A percentile compares a stretch with the other conserved stretches of the same genome.
Evolutionary conservation across 2,113 vertebrate species (phyloP).

Genomic region (Phaethornis superciliosus): DNA sequence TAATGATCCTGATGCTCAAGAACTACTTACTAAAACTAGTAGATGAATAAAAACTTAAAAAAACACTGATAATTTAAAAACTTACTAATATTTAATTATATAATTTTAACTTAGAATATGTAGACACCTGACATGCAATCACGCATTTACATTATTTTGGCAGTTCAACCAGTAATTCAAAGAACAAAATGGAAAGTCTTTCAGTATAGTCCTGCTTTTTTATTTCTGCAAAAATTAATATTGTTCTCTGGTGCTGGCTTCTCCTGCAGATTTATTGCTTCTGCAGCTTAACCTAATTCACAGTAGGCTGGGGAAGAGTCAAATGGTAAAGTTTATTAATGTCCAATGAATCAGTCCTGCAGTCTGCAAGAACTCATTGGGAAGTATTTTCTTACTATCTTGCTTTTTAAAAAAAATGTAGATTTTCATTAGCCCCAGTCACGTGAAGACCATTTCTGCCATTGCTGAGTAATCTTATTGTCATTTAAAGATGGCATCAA

Average conservation of each 20-base stretch:
- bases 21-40: slow-evolving; percentile 11
- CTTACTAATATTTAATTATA: slow-evolving; percentile 20
- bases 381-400: background rate
- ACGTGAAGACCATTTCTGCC: background rate
- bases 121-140: background rate
- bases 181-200: background rate
- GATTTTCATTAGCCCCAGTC: background rate
- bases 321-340: background rate
- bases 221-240: background rate
- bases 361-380: background rate
- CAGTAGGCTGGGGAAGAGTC: background rate
- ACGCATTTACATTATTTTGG: background rate
- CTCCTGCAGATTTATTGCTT: background rate
- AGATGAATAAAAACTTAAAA: slow-evolving; percentile 58
- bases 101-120: background rate
- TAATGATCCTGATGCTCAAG: slow-evolving; percentile 32
- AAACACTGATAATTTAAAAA: slow-evolving; percentile 17
- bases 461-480: background rate
- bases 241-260: background rate
- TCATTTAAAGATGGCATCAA: background rate
- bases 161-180: background rate
- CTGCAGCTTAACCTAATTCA: background rate
- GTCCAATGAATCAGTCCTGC: background rate
- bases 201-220: background rate
- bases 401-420: background rate